phyloP scores from a whole-genome alignment of 2,797 vertebrate genomes.

The Allobates femoralis region DNA sequence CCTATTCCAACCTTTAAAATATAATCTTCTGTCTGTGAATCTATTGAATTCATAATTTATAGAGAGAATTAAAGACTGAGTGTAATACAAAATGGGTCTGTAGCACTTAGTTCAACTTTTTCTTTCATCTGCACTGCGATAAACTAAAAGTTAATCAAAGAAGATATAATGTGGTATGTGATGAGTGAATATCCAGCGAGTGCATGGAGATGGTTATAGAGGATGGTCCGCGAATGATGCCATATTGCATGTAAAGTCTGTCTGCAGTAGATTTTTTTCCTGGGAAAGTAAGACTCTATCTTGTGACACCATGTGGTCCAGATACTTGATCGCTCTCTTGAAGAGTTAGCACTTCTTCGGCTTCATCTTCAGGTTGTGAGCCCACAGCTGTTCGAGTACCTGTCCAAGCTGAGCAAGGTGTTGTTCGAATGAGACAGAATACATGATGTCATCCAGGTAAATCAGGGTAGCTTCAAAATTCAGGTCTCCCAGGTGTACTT shows the following conservation, averaged over 20 bases:
- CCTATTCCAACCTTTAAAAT: constrained; percentile 23
- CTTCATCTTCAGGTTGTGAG: no score
- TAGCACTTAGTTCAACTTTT: constrained; percentile 3
- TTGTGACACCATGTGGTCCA: no score
- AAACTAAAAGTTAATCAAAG: not conserved
- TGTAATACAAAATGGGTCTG: constrained; percentile 20
- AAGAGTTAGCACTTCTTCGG: no score
- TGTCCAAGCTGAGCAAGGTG: no score
- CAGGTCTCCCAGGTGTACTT: no score
- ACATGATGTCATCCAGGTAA: no score
- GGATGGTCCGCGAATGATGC: not conserved
- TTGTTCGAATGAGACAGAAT: no score
- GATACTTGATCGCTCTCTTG: no score
- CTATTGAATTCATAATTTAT: constrained; percentile 34
- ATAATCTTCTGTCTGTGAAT: constrained; percentile 29
- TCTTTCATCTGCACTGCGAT: constrained; percentile 11
- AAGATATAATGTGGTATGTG: not conserved
- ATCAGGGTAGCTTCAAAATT: no score
- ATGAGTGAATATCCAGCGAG: not conserved
- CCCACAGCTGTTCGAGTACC: no score
- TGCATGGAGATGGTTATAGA: no score
- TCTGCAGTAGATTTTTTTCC: not conserved
- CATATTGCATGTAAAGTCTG: not conserved
- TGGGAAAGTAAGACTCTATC: no score
- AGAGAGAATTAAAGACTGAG: constrained; percentile 5